Conservation (phyloP, 2,888 invertebrate species). For the Dicycla oo region DNA sequence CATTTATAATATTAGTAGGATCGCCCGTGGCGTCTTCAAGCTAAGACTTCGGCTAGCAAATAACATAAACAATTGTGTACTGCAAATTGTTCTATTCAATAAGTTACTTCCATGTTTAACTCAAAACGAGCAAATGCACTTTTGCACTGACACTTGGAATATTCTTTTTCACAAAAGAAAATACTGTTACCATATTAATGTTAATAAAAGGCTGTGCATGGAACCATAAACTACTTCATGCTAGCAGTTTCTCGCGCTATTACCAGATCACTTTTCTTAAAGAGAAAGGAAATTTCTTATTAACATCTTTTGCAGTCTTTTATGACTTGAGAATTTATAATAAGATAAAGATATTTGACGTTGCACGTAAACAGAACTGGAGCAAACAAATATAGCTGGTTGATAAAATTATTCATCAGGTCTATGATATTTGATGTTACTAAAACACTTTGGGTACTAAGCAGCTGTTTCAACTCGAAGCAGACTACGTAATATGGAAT, state of each 20-base stretch:
- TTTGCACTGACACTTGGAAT: neutral
- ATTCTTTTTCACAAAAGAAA: neutral
- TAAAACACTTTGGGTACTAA: neutral
- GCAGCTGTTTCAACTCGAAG: neutral
- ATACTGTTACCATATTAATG: neutral
- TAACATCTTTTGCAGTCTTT: neutral
- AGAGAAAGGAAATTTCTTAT: conserved; percentile 5
- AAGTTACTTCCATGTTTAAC: neutral
- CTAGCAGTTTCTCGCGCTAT: neutral
- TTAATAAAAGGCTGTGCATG: neutral
- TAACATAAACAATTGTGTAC: neutral
- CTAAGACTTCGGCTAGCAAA: neutral
- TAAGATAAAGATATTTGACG: neutral
- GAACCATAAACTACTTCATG: neutral
- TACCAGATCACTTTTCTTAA: conserved; percentile 6
- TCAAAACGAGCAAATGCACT: neutral
- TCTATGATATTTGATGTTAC: neutral
- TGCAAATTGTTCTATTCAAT: conserved; percentile 1
- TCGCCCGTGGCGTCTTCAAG: conserved; percentile 15
- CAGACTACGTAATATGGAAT: neutral
- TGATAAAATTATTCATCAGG: neutral
- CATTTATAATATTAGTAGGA: no score
- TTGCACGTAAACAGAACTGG: neutral
- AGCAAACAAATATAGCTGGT: neutral
- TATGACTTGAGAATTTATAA: conserved; percentile 12